Conservation (phyloP, 1,140 invertebrate species). For the Tetramorium simillimum region DNA sequence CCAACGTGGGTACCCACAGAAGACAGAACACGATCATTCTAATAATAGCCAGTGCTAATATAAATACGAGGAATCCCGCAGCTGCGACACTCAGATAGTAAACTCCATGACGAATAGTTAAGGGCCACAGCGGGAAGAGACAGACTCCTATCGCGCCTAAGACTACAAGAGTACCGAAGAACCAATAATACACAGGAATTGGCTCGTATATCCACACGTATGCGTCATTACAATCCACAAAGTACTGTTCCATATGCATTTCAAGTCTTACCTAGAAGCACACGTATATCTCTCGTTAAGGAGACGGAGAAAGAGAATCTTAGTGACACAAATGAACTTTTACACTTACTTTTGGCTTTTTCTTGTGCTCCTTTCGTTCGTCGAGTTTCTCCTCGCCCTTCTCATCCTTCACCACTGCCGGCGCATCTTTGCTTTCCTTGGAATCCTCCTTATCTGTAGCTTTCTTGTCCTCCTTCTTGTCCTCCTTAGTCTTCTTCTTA, state of each 20-base stretch:
- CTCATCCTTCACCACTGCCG: conserved; percentile 82
- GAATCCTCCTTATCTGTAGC: conserved; percentile 79
- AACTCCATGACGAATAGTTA: conserved; percentile 96
- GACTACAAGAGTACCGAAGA: conserved; percentile 96
- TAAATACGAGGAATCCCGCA: conserved; percentile 97
- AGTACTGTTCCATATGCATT: conserved; percentile 98
- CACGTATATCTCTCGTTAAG: not conserved
- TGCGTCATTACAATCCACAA: conserved; percentile 96
- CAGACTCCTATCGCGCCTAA: conserved; percentile 98
- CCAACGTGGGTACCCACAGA: conserved; percentile 95
- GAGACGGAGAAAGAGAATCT: not conserved
- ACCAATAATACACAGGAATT: conserved; percentile 98
- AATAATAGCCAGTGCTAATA: conserved; percentile 95
- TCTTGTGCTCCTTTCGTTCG: conserved; percentile 81
- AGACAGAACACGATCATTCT: conserved; percentile 96
- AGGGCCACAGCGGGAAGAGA: conserved; percentile 99
- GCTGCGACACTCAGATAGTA: conserved; percentile 98
- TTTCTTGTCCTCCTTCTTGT: conserved; percentile 86
- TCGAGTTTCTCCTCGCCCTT: conserved; percentile 83
- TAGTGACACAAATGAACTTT: not conserved
- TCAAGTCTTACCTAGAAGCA: conserved; percentile 91
- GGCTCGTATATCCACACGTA: conserved; percentile 99
- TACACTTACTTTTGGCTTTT: conserved; percentile 80
- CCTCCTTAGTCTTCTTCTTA: conserved; percentile 91
- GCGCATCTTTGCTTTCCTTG: conserved; percentile 86